A percentile compares a stretch with the other conserved stretches of the same genome.
Conservation (phyloP, 2,888 invertebrate species). For the Eurois occulta region DNA sequence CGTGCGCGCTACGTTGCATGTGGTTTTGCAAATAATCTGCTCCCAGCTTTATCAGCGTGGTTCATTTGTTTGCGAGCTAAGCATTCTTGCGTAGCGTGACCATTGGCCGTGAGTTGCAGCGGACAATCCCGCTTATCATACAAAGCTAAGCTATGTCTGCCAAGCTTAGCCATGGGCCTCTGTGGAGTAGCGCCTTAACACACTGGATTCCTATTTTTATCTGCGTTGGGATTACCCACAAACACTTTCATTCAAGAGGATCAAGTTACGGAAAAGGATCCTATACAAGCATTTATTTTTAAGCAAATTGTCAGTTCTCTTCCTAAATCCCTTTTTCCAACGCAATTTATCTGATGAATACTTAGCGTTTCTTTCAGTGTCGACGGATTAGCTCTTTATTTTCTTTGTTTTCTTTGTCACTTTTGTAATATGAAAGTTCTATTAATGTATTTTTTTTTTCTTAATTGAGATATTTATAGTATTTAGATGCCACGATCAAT, state of each 20-base stretch:
- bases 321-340: conserved; percentile 5
- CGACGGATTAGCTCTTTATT: neutral
- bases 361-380: neutral
- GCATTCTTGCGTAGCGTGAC: neutral
- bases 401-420: neutral
- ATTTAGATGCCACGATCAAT: neutral
- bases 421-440: no score
- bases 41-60: neutral
- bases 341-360: conserved; percentile 7
- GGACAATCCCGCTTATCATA: neutral
- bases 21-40: neutral
- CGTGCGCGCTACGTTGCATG: neutral
- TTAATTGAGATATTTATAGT: neutral
- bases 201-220: neutral
- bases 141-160: neutral
- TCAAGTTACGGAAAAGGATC: neutral
- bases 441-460: neutral
- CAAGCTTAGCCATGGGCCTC: neutral
- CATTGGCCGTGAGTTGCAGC: neutral
- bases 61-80: neutral
- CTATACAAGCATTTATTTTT: conserved; percentile 14
- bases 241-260: conserved; percentile 21
- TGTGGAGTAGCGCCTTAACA: neutral
- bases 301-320: conserved; percentile 11
- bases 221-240: conserved; percentile 8